Evolutionary conservation across 2,888 invertebrate species (phyloP), one percentile per base, ranked within the genome.

Genomic region (Drosophila rellima): DNA sequence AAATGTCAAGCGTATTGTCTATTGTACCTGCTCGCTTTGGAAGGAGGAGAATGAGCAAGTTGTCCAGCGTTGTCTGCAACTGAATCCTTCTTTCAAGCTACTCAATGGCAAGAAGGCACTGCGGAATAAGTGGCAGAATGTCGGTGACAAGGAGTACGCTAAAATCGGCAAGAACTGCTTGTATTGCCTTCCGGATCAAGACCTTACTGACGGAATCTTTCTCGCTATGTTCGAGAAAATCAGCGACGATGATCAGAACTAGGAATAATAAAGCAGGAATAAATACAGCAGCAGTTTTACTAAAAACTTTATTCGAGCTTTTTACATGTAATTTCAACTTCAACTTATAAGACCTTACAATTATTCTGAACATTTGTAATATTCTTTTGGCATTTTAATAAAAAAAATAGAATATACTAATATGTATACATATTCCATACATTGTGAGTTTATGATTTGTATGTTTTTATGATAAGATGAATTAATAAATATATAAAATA

Each of bases 11-110:
- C 94, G 96, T 61, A 95, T 99, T 15, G 96, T 98, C 3, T 99
- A 99, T 92, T 99, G 99, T 39, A 99, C 99, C 0, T 99, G 99
- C 90, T 99, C 99, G 0, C 88, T 98, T 10, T 94, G 96, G 91
- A 94, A 95, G 0, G 96, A 97, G 92, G 98, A 99, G 93, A 99
- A 99, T 91, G 99, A 99, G 92, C 94, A 95, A 80, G 99, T 99
- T n/a, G 90, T 93, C 2, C 80, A 91, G 66, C 86, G 88, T 11
- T 92, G 91, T 57, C 69, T 93, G 1, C 69, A 90, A 52, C 33
- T 85, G 0, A 91, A 91, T 78, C 88, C 93, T 0, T 93, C 94
- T 50, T 96, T 95, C 92, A 94, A 94, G 75, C 93, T 96, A 1
- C 93, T 95, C 37, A 94, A 95, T 67, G 94, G 94, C 0, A 94